These are phyloP conservation scores for Himalopsyche anomala DNA, from an alignment of 2,888 invertebrate genomes.

Conservation along the genomic window DNA sequence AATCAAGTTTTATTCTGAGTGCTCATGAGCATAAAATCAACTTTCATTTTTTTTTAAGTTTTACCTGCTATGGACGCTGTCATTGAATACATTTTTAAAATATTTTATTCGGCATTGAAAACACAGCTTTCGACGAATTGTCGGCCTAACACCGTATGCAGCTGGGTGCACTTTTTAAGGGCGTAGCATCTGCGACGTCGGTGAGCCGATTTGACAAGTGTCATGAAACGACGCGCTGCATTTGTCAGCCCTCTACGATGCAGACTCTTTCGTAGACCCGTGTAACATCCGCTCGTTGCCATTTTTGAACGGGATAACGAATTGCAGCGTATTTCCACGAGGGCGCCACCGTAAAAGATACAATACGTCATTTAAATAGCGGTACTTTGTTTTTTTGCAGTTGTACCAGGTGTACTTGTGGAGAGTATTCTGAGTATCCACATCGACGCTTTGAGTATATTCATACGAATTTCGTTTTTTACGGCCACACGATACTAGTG, in stretches of 20 bases:
- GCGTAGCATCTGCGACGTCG: conserved; percentile 13
- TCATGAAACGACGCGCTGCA: conserved; percentile 24
- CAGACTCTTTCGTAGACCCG: conserved; percentile 19
- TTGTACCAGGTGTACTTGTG: conserved; percentile 16
- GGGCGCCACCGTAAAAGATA: conserved; percentile 5
- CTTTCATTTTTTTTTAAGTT: no score
- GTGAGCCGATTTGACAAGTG: conserved; percentile 20
- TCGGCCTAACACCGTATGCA: not conserved
- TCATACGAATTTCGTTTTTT: no score
- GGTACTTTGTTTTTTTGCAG: not conserved
- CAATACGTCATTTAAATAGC: conserved; percentile 26
- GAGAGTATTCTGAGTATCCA: not conserved
- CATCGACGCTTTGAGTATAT: no score
- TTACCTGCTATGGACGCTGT: no score
- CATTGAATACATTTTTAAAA: no score
- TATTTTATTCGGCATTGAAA: no score
- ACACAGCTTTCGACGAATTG: not conserved
- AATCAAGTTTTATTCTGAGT: no score
- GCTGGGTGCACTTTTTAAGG: conserved; percentile 25
- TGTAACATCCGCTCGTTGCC: conserved; percentile 1
- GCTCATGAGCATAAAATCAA: no score
- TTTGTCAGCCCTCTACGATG: conserved; percentile 2
- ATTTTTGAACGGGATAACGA: conserved; percentile 7
- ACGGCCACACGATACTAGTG: no score
- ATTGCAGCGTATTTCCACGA: not conserved